Evolutionary conservation across 2,888 invertebrate genomes (phyloP).

Genomic region (Idaea dimidiata): DNA sequence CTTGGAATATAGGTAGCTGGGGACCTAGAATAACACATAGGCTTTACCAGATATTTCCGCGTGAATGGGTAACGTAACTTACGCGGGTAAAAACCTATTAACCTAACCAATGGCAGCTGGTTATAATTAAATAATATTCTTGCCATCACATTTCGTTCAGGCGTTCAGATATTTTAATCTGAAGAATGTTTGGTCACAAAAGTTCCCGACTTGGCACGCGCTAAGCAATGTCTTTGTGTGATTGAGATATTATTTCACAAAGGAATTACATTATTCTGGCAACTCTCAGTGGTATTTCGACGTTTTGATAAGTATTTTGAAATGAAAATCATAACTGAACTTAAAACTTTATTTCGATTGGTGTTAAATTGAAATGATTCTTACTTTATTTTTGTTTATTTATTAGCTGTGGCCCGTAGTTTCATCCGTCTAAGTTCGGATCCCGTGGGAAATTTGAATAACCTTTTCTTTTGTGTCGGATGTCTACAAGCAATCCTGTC

Average conservation of each 20-base stretch:
- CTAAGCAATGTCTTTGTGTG: background rate
- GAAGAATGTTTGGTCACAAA: background rate
- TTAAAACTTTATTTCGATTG: background rate
- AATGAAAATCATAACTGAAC: background rate
- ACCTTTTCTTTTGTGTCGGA: too few species aligned
- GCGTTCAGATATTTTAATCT: background rate
- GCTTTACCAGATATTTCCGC: too few species aligned
- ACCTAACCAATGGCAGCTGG: too few species aligned
- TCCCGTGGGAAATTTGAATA: too few species aligned
- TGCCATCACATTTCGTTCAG: background rate
- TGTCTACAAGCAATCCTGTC: too few species aligned
- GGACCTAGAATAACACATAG: too few species aligned
- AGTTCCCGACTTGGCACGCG: background rate
- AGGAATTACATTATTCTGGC: conserved; percentile 8
- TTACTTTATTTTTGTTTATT: background rate
- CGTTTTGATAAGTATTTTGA: background rate
- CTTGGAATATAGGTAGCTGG: too few species aligned
- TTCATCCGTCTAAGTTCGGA: too few species aligned
- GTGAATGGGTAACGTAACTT: too few species aligned
- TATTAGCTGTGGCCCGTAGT: too few species aligned
- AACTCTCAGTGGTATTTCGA: background rate
- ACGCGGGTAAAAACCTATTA: too few species aligned
- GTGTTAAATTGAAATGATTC: background rate
- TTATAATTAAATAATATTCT: too few species aligned
- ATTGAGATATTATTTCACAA: background rate